phyloP scores from a whole-genome alignment of 1,140 invertebrate species.

The Globodera ellingtonae region DNA sequence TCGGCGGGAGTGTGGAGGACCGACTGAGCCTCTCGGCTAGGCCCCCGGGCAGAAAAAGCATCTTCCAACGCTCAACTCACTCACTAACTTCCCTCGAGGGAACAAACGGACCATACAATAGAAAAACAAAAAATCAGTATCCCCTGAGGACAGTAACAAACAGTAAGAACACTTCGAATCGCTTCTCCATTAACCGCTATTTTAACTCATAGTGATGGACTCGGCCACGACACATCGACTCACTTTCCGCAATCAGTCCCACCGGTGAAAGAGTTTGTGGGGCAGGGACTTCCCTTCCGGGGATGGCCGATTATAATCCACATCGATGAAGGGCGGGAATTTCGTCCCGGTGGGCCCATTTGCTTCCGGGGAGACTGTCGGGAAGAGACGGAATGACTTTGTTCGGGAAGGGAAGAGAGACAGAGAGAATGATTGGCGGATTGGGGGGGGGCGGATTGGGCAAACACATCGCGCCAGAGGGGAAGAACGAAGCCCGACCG shows the following conservation, averaged over 20 bases:
- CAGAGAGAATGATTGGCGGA: not conserved
- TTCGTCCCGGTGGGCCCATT: not conserved
- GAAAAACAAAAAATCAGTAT: too few relatives aligned
- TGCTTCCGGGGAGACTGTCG: not conserved
- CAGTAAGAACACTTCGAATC: constrained; percentile 4
- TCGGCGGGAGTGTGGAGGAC: not conserved
- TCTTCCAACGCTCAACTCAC: not conserved
- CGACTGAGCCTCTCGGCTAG: not conserved
- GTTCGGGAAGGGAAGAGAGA: not conserved
- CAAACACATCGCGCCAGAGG: not conserved
- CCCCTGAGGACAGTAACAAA: too few relatives aligned
- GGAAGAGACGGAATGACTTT: not conserved
- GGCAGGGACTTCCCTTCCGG: not conserved
- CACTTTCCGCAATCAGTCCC: constrained; percentile 1
- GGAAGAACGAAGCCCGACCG: not conserved
- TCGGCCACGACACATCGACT: not conserved
- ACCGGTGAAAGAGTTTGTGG: too few relatives aligned
- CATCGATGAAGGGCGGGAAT: not conserved
- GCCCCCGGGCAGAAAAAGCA: not conserved
- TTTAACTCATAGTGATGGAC: not conserved
- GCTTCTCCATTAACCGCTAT: not conserved
- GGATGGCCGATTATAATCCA: not conserved
- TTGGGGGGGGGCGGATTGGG: not conserved
- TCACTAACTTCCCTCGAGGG: too few relatives aligned
- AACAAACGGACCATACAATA: too few relatives aligned